Percentiles rank a stretch among this genome's conserved stretches.
phyloP scores from a whole-genome alignment of 2,113 vertebrate genomes.

The Gopherus flavomarginatus region DNA sequence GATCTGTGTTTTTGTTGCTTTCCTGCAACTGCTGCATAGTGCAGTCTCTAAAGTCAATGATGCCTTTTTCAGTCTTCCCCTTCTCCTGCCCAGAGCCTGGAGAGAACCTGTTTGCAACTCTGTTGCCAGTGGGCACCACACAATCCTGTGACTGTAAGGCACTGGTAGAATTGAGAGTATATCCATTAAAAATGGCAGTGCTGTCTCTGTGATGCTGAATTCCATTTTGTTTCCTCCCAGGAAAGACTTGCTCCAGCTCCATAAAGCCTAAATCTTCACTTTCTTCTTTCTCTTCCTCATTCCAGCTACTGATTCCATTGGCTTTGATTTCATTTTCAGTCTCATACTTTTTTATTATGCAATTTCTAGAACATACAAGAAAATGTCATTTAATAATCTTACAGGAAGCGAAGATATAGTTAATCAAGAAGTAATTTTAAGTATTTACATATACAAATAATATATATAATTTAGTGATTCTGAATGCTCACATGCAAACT shows the following conservation, averaged over 20 bases:
- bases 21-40: slow-evolving; percentile 69
- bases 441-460: neutral
- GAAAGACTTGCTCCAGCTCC: slow-evolving; percentile 73
- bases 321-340: slow-evolving; percentile 74
- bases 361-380: slow-evolving; percentile 84
- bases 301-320: slow-evolving; percentile 83
- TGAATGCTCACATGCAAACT: neutral
- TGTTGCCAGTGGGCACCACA: slow-evolving; percentile 69
- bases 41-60: slow-evolving; percentile 78
- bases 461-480: neutral
- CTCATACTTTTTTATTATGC: slow-evolving; percentile 80
- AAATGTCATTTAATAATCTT: slow-evolving; percentile 32
- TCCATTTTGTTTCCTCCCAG: slow-evolving; percentile 72
- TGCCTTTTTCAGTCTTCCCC: slow-evolving; percentile 66
- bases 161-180: slow-evolving; percentile 86
- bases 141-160: slow-evolving; percentile 93
- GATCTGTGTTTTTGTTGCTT: slow-evolving; percentile 73
- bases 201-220: slow-evolving; percentile 74
- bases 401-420: neutral
- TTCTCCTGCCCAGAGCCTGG: slow-evolving; percentile 72
- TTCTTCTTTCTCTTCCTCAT: slow-evolving; percentile 74
- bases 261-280: slow-evolving; percentile 56
- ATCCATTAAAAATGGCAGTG: slow-evolving; percentile 86
- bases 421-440: slow-evolving; percentile 29
- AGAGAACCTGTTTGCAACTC: slow-evolving; percentile 69